These are phyloP conservation scores for Bostrychus sinensis DNA, from an alignment of 2,113 vertebrate genomes.

Conservation along the genomic window DNA sequence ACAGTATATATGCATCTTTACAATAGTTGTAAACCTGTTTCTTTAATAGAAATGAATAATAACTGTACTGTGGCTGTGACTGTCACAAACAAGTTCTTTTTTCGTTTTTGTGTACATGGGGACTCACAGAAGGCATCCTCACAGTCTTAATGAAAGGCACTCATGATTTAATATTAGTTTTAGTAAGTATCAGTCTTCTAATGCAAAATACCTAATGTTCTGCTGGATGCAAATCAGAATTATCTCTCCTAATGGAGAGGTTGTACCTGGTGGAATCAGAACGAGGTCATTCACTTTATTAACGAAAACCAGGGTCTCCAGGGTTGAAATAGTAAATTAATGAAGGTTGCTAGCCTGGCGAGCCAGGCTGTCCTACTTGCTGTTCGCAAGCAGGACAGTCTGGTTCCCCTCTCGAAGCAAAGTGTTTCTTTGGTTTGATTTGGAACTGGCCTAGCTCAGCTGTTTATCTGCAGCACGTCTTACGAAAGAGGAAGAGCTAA, in stretches of 20 bases:
- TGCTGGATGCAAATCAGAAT: conserved; percentile 44
- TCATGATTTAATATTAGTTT: conserved; percentile 47
- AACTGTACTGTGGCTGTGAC: no score
- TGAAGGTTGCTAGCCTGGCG: not conserved
- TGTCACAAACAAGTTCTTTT: no score
- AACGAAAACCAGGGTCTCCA: conserved; percentile 30
- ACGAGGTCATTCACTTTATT: conserved; percentile 47
- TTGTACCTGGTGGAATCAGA: conserved; percentile 28
- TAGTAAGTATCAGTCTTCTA: conserved; percentile 29
- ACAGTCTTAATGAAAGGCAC: conserved; percentile 25
- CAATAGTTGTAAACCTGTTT: no score
- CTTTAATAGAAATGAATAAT: no score
- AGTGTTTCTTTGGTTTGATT: no score
- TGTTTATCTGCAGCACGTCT: no score
- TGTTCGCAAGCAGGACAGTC: not conserved
- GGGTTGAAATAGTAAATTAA: conserved; percentile 24
- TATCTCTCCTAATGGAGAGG: conserved; percentile 16
- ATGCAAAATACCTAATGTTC: conserved; percentile 14
- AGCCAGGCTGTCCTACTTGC: conserved; percentile 8
- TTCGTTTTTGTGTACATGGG: conserved; percentile 12
- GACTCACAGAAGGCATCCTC: conserved; percentile 10
- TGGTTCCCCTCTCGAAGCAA: no score
- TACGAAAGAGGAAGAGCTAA: no score
- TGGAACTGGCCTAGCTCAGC: no score
- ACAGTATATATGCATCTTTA: no score